phyloP scores from a whole-genome alignment of 37 sponge, comb jelly and placozoan species.

The Mnemiopsis leidyi region DNA sequence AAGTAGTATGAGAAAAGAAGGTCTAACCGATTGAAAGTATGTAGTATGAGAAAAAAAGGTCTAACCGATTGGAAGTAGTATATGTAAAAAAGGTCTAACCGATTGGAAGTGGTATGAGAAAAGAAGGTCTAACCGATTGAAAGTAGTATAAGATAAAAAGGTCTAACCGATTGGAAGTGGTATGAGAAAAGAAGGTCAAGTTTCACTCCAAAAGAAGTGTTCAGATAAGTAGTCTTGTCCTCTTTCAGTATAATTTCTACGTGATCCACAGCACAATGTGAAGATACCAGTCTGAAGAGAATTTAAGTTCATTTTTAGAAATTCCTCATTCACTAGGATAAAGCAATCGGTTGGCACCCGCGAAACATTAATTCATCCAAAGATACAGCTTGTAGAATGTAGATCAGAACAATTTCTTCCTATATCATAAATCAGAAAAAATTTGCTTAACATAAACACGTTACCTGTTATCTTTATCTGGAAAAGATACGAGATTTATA shows the following conservation, averaged over 20 bases:
- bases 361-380: too few relatives aligned
- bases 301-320: too few relatives aligned
- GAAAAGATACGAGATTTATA: conserved; percentile 5
- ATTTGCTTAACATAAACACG: neutral
- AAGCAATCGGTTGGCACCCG: too few relatives aligned
- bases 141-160: too few relatives aligned
- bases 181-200: conserved; percentile 25
- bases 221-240: neutral
- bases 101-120: neutral
- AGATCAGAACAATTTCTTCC: neutral
- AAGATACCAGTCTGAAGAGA: conserved; percentile 36
- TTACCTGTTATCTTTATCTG: conserved; percentile 8
- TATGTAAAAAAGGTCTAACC: too few relatives aligned
- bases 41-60: neutral
- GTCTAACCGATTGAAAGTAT: too few relatives aligned
- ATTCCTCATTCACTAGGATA: too few relatives aligned
- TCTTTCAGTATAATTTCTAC: conserved; percentile 3
- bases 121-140: conserved; percentile 19
- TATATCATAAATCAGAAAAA: neutral
- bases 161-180: conserved; percentile 1
- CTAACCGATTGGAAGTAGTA: too few relatives aligned
- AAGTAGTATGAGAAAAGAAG: too few relatives aligned
- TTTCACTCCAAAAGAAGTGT: conserved; percentile 11
- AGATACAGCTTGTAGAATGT: neutral
- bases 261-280: conserved; percentile 14